A percentile compares a stretch with the other conserved stretches of the same genome.
These are phyloP conservation scores for Cantharis rustica DNA, from an alignment of 2,888 invertebrate genomes.

Conservation along the genomic window DNA sequence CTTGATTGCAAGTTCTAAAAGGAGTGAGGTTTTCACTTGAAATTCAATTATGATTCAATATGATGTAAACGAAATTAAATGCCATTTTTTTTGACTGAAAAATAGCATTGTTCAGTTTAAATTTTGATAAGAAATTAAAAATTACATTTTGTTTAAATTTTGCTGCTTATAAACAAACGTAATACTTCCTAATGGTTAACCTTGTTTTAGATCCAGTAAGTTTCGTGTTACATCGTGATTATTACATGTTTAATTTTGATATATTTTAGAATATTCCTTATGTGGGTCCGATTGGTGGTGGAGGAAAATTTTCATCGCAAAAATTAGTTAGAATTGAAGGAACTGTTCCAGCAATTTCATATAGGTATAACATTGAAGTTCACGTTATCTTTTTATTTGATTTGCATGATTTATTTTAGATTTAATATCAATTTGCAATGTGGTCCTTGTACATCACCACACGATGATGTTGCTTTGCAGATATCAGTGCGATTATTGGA, in stretches of 20 bases:
- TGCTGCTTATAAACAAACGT: neutral
- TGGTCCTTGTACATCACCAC: constrained; percentile 71
- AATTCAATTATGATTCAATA: too few species aligned
- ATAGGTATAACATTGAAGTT: constrained; percentile 58
- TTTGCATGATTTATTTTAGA: neutral
- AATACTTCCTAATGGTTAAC: neutral
- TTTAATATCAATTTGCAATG: constrained; percentile 45
- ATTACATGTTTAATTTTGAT: neutral
- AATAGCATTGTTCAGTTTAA: too few species aligned
- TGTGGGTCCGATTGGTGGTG: constrained; percentile 67
- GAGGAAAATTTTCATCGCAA: constrained; percentile 66
- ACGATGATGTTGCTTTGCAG: constrained; percentile 79
- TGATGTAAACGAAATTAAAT: too few species aligned
- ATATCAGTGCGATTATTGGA: constrained; percentile 66
- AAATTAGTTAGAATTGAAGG: constrained; percentile 75
- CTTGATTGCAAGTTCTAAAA: too few species aligned
- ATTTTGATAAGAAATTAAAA: too few species aligned
- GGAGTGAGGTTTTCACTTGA: too few species aligned
- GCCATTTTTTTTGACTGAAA: too few species aligned
- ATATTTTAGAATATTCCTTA: constrained; percentile 69
- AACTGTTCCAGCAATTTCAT: constrained; percentile 62
- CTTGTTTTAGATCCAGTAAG: constrained; percentile 14
- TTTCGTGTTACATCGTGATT: neutral
- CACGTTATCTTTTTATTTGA: neutral
- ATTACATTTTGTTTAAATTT: neutral